phyloP scores from a whole-genome alignment of 2,113 vertebrate genomes.

The Eubucco bourcierii region DNA sequence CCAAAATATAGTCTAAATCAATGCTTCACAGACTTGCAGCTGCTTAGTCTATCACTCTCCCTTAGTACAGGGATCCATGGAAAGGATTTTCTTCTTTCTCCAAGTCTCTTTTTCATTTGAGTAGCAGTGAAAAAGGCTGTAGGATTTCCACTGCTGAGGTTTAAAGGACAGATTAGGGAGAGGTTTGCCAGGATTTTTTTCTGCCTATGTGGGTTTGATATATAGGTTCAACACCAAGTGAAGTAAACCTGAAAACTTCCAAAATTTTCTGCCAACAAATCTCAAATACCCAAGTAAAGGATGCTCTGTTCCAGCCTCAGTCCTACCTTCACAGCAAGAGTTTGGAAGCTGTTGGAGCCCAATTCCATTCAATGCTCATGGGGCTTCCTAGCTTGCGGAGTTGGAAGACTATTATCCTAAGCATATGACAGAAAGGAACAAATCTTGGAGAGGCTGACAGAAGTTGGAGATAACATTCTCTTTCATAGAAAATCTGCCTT shows the following conservation, averaged over 20 bases:
- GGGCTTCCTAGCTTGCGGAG: background rate
- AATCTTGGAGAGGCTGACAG: background rate
- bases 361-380: background rate
- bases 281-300: background rate
- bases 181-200: background rate
- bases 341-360: background rate
- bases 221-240: background rate
- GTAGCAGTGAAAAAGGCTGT: background rate
- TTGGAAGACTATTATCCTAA: background rate
- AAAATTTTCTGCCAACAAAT: background rate
- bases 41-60: background rate
- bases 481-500: background rate
- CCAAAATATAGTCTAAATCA: background rate
- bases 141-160: background rate
- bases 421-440: background rate
- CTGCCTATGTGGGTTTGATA: background rate
- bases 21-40: background rate
- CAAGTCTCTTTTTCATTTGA: background rate
- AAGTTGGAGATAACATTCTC: background rate
- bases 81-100: background rate
- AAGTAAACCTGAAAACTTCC: background rate
- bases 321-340: background rate
- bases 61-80: background rate
- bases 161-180: background rate
- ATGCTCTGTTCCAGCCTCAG: background rate